These are phyloP conservation scores for Trypoxylus dichotomus DNA, from an alignment of 1,140 invertebrate genomes.

Conservation along the genomic window DNA sequence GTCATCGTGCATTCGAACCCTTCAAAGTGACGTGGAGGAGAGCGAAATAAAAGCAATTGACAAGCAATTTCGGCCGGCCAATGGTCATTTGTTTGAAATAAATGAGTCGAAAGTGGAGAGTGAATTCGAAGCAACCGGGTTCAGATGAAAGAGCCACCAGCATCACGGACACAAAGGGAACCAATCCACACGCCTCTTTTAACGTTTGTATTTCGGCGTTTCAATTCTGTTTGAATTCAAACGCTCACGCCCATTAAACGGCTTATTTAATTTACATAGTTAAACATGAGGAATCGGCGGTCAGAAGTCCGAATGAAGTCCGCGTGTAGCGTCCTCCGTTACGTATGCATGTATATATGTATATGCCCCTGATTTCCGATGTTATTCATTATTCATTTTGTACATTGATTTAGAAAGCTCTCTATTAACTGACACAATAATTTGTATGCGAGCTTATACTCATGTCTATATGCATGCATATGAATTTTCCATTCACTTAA, in stretches of 20 bases:
- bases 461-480: background rate
- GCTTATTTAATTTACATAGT: slow-evolving; percentile 23
- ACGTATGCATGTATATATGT: background rate
- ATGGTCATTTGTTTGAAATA: slow-evolving; percentile 30
- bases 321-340: background rate
- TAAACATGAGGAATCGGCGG: slow-evolving; percentile 22
- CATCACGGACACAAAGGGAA: slow-evolving; percentile 16
- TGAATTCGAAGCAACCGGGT: slow-evolving; percentile 10
- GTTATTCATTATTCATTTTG: slow-evolving; percentile 15
- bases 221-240: slow-evolving; percentile 28
- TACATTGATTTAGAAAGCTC: background rate
- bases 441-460: background rate
- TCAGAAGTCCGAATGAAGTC: background rate
- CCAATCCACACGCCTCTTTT: slow-evolving; percentile 26
- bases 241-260: slow-evolving; percentile 18
- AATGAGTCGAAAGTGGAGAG: slow-evolving; percentile 27
- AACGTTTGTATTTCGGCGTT: slow-evolving; percentile 29
- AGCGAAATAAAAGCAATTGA: slow-evolving; percentile 26
- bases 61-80: slow-evolving; percentile 25
- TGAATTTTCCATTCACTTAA: background rate
- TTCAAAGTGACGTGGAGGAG: slow-evolving; percentile 6
- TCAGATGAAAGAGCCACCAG: slow-evolving; percentile 2
- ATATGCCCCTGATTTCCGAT: background rate
- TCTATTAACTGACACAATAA: slow-evolving; percentile 4
- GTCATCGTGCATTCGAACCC: background rate